A percentile compares a stretch with the other conserved stretches of the same genome.
Evolutionary conservation across 2,797 vertebrate genomes (phyloP).

Genomic region (Lates japonicus): DNA sequence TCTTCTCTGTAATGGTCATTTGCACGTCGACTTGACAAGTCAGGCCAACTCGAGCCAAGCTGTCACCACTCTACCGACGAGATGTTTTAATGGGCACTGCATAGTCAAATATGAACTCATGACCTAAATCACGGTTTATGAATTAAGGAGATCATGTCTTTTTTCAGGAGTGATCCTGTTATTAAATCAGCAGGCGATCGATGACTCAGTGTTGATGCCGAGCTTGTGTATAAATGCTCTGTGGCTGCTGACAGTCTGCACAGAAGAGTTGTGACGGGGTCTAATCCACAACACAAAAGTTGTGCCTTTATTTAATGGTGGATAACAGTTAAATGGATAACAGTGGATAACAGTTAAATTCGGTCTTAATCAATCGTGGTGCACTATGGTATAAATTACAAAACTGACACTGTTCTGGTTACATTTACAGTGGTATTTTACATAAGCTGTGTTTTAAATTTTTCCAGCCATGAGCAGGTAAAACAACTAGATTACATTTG

Average conservation of each 20-base stretch:
- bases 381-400: neutral
- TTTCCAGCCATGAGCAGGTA: constrained; percentile 5
- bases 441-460: neutral
- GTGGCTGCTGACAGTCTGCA: constrained; percentile 3
- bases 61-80: too few species aligned
- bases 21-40: too few species aligned
- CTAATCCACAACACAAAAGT: neutral
- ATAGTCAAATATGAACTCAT: neutral
- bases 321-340: too few species aligned
- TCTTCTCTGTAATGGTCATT: too few species aligned
- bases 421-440: neutral
- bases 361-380: neutral
- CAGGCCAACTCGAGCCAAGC: too few species aligned
- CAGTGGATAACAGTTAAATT: neutral
- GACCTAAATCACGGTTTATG: neutral
- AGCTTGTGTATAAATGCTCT: neutral
- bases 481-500: constrained; percentile 13
- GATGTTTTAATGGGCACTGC: too few species aligned
- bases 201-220: constrained; percentile 15
- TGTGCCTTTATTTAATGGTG: neutral
- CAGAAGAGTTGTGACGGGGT: constrained; percentile 11
- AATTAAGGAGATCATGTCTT: neutral
- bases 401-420: too few species aligned
- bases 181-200: neutral
- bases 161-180: neutral